Evolutionary conservation across 2,888 invertebrate genomes (phyloP), one percentile per base, ranked within the genome.

Genomic region (Aelia acuminata): DNA sequence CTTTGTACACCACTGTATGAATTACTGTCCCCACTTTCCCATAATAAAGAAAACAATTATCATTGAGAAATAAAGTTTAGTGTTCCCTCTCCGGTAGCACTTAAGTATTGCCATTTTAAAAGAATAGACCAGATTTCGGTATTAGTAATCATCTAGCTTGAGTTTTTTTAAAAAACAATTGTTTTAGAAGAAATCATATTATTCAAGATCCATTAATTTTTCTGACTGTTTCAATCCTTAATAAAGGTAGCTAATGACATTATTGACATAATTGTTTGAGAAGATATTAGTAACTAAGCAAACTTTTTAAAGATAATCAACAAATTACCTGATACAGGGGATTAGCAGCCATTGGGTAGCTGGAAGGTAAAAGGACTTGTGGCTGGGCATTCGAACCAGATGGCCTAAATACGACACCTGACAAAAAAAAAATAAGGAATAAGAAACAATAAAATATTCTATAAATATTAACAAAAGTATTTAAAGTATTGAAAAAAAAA

Each of bases 361-460:
- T 94, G 18, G 94, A 93, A 22, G 95, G 94, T 88, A 94, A 93
- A 90, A 94, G 92, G 84, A 94, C 93, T 88, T 93, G 93, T 13
- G 91, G 91, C 2, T 92, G 92, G 89, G 94, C 93, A 84, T 93
- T 93, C 39, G 94, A 93, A 89, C 94, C 94, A 89, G 94, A 93
- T 90, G 95, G 95, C 93, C 96, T 95, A 91, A 95, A 95, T 93
- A 96, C 94, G 92, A 96, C 95, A 87, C 95, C 95, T 91, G 92
- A 90, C 88, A 92, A 53, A 43, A 88, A n/a, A 84, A 10, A 0
- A 75, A 0, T 22, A 50, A 87, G 31, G 15, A 26, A 57, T 86
- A 87, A 22, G 49, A 35, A 53, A 84, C n/a, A 70, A 57, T 31
- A 31, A 48, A 88, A 22, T 4, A 88, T 31, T 15, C 20, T 0